Base-by-base conservation (phyloP, 2,113 vertebrate species). In the Edolisoma coerulescens region DNA sequence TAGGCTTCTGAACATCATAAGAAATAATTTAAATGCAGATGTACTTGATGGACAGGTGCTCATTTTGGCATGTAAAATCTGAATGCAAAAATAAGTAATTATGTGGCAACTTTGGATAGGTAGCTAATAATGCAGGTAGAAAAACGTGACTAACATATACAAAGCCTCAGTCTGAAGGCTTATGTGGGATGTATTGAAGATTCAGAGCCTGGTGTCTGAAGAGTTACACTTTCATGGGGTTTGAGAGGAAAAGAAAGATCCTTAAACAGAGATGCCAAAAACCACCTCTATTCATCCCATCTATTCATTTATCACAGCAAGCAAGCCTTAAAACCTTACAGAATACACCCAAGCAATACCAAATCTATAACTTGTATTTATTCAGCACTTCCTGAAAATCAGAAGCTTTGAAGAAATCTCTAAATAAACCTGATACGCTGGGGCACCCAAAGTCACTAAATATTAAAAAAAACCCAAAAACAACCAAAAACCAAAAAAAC, bases 231-330 rank as follows among this genome's bases (percentile, higher is more conserved):
- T 83, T 41, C n/a, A 33, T 7, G 18, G 47, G 6, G 13, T 82
- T 87, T 6, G 4, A 47, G 22, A 35, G 19, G 22, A 77, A 57
- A 4, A 87, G 21, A 74, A 91, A 37, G 17, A 80, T 67, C 6
- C 23, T 15, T 61, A 26, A 69, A 45, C 5, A 85, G 26, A 71
- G 3, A 28, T 54, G 17, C 4, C 33, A 27, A 79, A 71, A 68
- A 10, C 0, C 37, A 70, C 6, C 33, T 63, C 0, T 0, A 45
- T 39, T 82, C 20, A 69, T 59, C 49, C 32, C 30, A 19, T 19
- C 39, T 53, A 18, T 32, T 45, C 1, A 37, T 45, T 90, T 85
- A 12, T 79, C 9, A 77, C 12, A 59, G 10, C 71, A 93, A 73
- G 11, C 5, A 85, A 85, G 8, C 69, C 21, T 50, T 0, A 0